Evolutionary conservation across 2,888 invertebrate genomes (phyloP), one percentile per base, ranked within the genome.

Genomic region (Macrophya annulata): DNA sequence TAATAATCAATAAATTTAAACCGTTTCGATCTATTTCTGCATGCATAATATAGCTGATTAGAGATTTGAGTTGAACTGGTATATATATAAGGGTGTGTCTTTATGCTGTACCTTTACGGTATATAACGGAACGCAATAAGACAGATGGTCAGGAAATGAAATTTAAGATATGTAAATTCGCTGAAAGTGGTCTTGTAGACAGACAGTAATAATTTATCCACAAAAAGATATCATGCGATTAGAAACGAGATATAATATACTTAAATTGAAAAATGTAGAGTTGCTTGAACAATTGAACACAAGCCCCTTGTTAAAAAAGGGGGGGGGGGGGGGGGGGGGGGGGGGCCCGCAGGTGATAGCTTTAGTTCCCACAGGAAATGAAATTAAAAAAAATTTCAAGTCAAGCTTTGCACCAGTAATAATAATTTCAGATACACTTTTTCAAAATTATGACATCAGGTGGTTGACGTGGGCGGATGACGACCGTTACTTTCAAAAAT

Each of bases 121-220:
- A 9, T 40, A 9, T 10, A 31, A 48, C 48, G 31, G 17, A 48
- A 65, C 5, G 83, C 68, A 5, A 45, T 31, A 37, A 65, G 83
- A 71, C 83, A 83, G 83, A 83, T 83, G 83, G 83, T 83, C 83
- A 83, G 83, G 83, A 83, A 83, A 83, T 71, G 68, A 21, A 48
- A 71, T 65, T 68, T 62, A 83, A 83, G 68, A 71, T 83, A 83
- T 83, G 65, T 68, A 83, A 83, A 83, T 83, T 51, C 25, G 12
- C 79, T 43, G 21, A 62, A 79, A 59, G 55, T 59, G 40, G 59
- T 4, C 62, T 59, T 40, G 79, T 59, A 31, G 51, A 40, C 37
- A 21, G 79, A n/a, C 31, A 2, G 1, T 62, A 81, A 81, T 81
- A 81, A 81, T 81, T 81, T 81, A 81, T 62, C 62, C 62, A 12